A percentile compares a stretch with the other conserved stretches of the same genome.
phyloP scores from a whole-genome alignment of 2,797 vertebrate species.

The Tauraco hartlaubi region DNA sequence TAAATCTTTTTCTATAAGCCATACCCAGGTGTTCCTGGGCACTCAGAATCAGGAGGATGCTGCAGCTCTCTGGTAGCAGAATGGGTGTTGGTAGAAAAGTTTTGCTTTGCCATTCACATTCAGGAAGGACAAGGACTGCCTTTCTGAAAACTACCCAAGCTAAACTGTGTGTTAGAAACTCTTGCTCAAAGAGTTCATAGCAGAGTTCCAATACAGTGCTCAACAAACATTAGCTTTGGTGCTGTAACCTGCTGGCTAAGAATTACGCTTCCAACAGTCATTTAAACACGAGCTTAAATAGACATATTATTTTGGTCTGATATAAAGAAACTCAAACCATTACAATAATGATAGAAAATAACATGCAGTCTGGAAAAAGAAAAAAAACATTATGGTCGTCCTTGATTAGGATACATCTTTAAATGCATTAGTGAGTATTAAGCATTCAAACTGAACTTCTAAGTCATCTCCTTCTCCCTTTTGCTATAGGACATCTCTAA shows the following conservation, averaged over 20 bases:
- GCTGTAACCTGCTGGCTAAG: neutral
- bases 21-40: neutral
- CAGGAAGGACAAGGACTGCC: neutral
- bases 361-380: neutral
- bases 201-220: neutral
- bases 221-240: neutral
- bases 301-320: neutral
- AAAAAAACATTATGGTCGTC: neutral
- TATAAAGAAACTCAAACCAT: neutral
- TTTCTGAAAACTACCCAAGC: neutral
- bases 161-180: neutral
- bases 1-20: neutral
- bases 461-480: neutral
- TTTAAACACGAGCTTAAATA: neutral
- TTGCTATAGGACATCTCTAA: neutral
- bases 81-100: neutral
- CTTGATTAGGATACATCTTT: neutral
- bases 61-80: neutral
- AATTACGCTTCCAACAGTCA: neutral
- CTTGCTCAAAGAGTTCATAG: neutral
- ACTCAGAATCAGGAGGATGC: neutral
- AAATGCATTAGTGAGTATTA: neutral
- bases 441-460: neutral
- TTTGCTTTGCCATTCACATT: neutral
- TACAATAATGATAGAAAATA: neutral